A percentile compares a stretch with the other conserved stretches of the same genome.
phyloP scores from a whole-genome alignment of 2,888 invertebrate genomes.

The Dryocosmus kuriphilus region DNA sequence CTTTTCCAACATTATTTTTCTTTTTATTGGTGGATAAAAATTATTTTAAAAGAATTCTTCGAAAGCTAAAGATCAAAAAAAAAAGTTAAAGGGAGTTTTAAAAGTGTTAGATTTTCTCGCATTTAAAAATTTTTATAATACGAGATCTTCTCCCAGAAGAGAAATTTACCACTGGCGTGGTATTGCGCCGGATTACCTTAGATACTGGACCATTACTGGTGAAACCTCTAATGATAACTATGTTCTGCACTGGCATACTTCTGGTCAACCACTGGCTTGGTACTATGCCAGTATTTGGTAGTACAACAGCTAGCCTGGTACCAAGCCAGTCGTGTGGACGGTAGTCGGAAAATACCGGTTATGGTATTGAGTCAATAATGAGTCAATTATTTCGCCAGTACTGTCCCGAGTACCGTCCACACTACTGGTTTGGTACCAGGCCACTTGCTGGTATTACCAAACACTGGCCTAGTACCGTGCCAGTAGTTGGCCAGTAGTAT shows the following conservation, averaged over 20 bases:
- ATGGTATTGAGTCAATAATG: background rate
- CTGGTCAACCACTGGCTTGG: conserved; percentile 3
- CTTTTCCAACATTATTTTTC: too few species aligned
- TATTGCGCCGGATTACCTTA: background rate
- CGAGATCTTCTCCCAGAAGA: background rate
- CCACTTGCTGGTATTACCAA: too few species aligned
- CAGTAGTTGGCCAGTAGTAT: too few species aligned
- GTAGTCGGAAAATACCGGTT: background rate
- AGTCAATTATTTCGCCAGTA: background rate
- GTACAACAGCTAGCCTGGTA: background rate
- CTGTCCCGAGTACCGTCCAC: background rate
- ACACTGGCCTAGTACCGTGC: too few species aligned
- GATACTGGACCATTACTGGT: background rate
- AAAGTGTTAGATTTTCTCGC: too few species aligned
- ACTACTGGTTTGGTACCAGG: background rate
- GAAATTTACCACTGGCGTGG: background rate
- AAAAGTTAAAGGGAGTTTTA: too few species aligned
- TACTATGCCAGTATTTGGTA: background rate
- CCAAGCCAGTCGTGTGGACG: background rate
- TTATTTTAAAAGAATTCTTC: too few species aligned
- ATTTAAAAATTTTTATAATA: too few species aligned
- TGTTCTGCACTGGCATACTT: background rate
- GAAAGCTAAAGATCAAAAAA: too few species aligned
- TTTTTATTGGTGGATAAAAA: too few species aligned
- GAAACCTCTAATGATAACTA: background rate